Percentiles rank a stretch among this genome's conserved stretches.
phyloP scores from a whole-genome alignment of 2,888 invertebrate genomes.

The Halictus ligatus region DNA sequence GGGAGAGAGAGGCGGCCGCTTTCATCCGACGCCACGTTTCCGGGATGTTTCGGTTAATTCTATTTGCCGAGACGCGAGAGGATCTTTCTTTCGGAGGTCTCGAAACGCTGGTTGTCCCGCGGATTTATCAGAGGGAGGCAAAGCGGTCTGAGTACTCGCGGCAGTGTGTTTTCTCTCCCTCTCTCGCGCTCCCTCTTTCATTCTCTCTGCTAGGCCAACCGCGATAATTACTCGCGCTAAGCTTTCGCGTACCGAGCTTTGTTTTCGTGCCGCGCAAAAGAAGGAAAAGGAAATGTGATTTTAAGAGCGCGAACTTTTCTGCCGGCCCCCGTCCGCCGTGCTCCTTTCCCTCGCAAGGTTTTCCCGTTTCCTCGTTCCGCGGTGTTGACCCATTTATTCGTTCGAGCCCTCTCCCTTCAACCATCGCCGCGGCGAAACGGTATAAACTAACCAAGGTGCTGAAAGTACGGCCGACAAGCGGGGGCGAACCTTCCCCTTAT shows the following conservation, averaged over 20 bases:
- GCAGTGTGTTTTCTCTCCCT: constrained; percentile 21
- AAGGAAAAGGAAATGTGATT: constrained; percentile 62
- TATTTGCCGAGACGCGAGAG: neutral
- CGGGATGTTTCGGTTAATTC: constrained; percentile 22
- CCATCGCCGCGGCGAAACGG: constrained; percentile 24
- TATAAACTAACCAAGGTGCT: constrained; percentile 65
- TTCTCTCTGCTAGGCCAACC: constrained; percentile 5
- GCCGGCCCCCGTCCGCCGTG: constrained; percentile 14
- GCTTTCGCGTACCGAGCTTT: constrained; percentile 50
- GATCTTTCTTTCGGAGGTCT: neutral
- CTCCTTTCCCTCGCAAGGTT: constrained; percentile 1
- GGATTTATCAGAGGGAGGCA: constrained; percentile 26
- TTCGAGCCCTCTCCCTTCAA: neutral
- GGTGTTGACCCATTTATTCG: constrained; percentile 24
- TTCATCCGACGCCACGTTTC: neutral
- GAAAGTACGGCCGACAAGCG: constrained; percentile 60
- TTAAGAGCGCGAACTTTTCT: constrained; percentile 61
- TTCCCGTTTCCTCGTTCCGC: neutral
- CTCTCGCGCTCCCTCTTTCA: neutral
- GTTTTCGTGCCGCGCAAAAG: constrained; percentile 42
- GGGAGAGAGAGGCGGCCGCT: neutral
- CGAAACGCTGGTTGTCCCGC: constrained; percentile 9
- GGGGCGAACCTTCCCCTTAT: constrained; percentile 66
- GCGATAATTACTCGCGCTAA: constrained; percentile 61
- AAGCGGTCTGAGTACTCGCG: neutral